Conservation (phyloP, 2,797 vertebrate genomes). For the Takifugu ocellatus region DNA sequence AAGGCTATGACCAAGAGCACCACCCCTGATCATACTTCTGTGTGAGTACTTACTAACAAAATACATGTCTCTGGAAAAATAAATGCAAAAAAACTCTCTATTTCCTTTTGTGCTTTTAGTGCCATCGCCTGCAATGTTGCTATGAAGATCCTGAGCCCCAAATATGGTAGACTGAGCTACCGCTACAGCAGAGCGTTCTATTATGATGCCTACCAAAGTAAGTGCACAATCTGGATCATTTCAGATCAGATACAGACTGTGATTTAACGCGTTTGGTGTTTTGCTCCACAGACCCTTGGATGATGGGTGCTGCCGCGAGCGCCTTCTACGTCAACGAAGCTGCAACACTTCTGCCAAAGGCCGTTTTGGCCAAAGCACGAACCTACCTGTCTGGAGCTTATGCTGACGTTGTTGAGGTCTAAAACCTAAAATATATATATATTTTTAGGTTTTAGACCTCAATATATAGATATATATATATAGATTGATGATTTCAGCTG, state of each 20-base stretch:
- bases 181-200: conserved; percentile 74
- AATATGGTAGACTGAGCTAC: conserved; percentile 69
- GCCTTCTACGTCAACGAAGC: conserved; percentile 76
- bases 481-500: background rate
- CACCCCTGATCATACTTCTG: conserved; percentile 70
- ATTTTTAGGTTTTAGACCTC: too few relatives aligned
- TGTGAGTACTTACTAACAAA: conserved; percentile 72
- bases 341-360: conserved; percentile 68
- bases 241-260: conserved; percentile 1
- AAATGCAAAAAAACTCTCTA: background rate
- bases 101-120: conserved; percentile 60
- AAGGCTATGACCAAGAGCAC: conserved; percentile 78
- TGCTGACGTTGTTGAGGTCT: conserved; percentile 81
- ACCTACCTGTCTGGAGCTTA: conserved; percentile 77
- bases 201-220: conserved; percentile 75
- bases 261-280: conserved; percentile 1
- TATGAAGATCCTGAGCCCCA: conserved; percentile 75
- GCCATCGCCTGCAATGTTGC: conserved; percentile 82
- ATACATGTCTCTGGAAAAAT: background rate
- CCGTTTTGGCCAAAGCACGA: conserved; percentile 69
- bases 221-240: conserved; percentile 30
- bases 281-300: conserved; percentile 63
- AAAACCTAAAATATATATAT: background rate
- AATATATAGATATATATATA: too few relatives aligned
- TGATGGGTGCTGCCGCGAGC: conserved; percentile 75